Evolutionary conservation across 2,797 vertebrate species (phyloP), one percentile per base, ranked within the genome.

Genomic region (Rhinogobio ventralis): DNA sequence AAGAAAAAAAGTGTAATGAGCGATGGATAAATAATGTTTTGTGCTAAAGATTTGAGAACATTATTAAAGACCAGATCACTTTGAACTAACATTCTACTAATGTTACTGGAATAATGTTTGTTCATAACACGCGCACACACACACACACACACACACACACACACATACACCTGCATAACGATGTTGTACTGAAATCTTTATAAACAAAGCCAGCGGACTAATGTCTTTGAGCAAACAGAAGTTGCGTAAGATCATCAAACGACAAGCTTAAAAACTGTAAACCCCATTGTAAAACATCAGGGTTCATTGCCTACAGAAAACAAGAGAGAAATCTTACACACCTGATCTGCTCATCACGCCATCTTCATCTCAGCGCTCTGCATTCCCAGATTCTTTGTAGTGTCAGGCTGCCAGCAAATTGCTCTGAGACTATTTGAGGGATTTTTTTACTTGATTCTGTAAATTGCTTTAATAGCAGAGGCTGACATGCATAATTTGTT

Each of bases 381-480:
- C 66, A 14, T 69, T 88, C 11, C 1, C 23, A 28, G 14, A 8
- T n/a, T 55, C 73, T 86, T 49, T 76, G 76, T 73, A 80, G 36
- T 55, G 64, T 85, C 69, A 71, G 80, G 45, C 39, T 74, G 78
- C 66, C 67, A 69, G 83, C 33, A 88, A 86, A 86, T 83, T 86
- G 77, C 83, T 85, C 49, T 49, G 46, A 76, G 73, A 82, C 83
- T 69, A 60, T 86, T 81, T 74, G 46, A 77, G 76, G 64, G 68
- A 83, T 45, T 36, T 85, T 76, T 51, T 88, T 78, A 42, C 66
- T 81, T 75, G 64, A 82, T 83, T 74, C 75, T 73, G 78, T 77
- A 84, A 87, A 88, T 83, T 87, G 76, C 81, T 88, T 85, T 87
- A 88, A 87, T 85, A 81, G 66, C 72, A 17, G 74, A 72, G 79